Evolutionary conservation across 2,797 vertebrate species (phyloP).

Genomic region (Lepilemur septentrionalis): DNA sequence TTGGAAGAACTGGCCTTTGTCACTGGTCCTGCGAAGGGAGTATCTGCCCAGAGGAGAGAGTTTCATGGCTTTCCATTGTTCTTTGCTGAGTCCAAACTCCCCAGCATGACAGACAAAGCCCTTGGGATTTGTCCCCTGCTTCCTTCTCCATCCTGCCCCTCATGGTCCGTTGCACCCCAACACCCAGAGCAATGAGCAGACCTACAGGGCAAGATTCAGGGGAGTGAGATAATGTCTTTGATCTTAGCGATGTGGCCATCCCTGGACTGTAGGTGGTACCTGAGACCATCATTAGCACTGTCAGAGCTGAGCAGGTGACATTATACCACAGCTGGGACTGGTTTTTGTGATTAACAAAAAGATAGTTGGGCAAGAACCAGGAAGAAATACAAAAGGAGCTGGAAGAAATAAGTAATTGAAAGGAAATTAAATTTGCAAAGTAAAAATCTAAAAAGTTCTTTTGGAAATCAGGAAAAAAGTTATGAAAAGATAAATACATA

Average conservation of each 20-base stretch:
- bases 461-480: not conserved
- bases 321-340: not conserved
- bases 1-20: constrained; percentile 80
- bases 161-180: not conserved
- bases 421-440: not conserved
- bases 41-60: constrained; percentile 79
- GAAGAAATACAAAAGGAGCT: constrained; percentile 27
- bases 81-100: not conserved
- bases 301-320: not conserved
- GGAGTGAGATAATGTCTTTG: not conserved
- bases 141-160: not conserved
- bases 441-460: not conserved
- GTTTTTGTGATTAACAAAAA: not conserved
- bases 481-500: not conserved
- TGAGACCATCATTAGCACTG: not conserved
- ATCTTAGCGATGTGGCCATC: not conserved
- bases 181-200: not conserved
- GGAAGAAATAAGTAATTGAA: not conserved
- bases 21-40: constrained; percentile 80
- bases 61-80: not conserved
- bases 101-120: not conserved
- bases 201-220: not conserved
- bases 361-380: not conserved
- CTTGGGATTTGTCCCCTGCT: not conserved
- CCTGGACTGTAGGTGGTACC: not conserved